Evolutionary conservation across 2,113 vertebrate genomes (phyloP).

Genomic region (Stegostoma tigrinum): DNA sequence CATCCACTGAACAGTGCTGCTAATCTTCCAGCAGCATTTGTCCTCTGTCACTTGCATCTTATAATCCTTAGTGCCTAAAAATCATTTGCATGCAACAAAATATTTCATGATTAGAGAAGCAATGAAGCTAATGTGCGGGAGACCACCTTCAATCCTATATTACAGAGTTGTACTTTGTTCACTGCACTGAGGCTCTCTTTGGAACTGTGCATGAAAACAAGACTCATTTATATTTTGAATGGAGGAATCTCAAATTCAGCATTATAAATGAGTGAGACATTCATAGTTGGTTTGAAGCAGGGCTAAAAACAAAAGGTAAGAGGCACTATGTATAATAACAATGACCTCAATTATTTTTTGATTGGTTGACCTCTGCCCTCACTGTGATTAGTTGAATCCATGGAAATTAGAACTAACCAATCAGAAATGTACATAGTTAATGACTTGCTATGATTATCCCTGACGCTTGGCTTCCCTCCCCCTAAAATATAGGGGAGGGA

Average conservation of each 20-base stretch:
- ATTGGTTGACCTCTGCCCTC: conserved; percentile 31
- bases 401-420: conserved; percentile 24
- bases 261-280: background rate
- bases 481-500: background rate
- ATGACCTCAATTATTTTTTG: conserved; percentile 32
- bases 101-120: background rate
- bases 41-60: background rate
- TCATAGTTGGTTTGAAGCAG: conserved; percentile 7
- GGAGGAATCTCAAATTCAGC: conserved; percentile 29
- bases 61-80: background rate
- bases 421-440: conserved; percentile 13
- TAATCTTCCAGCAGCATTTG: background rate
- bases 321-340: conserved; percentile 11
- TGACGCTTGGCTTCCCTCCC: background rate
- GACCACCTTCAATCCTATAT: background rate
- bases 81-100: background rate
- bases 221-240: conserved; percentile 28
- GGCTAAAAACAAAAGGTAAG: conserved; percentile 16
- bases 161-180: background rate
- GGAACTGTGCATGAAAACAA: background rate
- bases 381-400: background rate
- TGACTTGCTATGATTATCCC: conserved; percentile 19
- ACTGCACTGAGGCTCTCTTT: background rate
- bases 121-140: background rate
- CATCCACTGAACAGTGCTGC: background rate